phyloP scores from a whole-genome alignment of 2,888 invertebrate genomes.

The Agonopterix heracliana region DNA sequence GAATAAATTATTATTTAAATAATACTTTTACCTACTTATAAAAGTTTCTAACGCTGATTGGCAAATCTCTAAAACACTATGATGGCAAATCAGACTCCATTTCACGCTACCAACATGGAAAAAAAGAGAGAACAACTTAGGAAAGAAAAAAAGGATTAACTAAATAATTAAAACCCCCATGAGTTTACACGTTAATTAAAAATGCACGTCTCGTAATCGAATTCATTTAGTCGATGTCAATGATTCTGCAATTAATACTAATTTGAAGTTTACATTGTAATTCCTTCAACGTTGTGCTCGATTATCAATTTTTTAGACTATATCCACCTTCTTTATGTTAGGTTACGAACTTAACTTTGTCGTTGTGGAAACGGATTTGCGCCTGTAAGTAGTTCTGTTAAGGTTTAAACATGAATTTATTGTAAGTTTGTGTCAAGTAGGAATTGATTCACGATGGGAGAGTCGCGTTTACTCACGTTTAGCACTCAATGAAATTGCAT shows the following conservation, averaged over 20 bases:
- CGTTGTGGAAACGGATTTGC: constrained; percentile 28
- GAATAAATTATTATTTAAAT: no score
- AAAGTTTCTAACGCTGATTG: no score
- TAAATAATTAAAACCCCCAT: no score
- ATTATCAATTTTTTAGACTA: constrained; percentile 51
- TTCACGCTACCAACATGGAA: no score
- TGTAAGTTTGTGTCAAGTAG: constrained; percentile 28
- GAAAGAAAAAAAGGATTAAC: no score
- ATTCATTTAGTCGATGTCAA: constrained; percentile 57
- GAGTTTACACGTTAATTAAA: constrained; percentile 24
- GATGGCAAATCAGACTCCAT: no score
- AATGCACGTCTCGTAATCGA: constrained; percentile 54
- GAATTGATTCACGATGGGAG: constrained; percentile 48
- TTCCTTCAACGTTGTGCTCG: constrained; percentile 45
- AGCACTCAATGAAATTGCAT: constrained; percentile 69
- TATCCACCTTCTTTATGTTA: constrained; percentile 45
- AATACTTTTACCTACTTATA: no score
- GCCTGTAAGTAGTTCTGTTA: constrained; percentile 12
- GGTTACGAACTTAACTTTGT: constrained; percentile 27
- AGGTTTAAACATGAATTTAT: constrained; percentile 18
- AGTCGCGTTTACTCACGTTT: constrained; percentile 68
- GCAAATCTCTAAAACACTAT: no score
- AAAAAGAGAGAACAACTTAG: no score
- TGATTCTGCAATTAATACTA: constrained; percentile 70
- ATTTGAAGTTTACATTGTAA: constrained; percentile 69